Conservation (phyloP, 2,797 vertebrate species). For the Chlorospingus flavigularis region DNA sequence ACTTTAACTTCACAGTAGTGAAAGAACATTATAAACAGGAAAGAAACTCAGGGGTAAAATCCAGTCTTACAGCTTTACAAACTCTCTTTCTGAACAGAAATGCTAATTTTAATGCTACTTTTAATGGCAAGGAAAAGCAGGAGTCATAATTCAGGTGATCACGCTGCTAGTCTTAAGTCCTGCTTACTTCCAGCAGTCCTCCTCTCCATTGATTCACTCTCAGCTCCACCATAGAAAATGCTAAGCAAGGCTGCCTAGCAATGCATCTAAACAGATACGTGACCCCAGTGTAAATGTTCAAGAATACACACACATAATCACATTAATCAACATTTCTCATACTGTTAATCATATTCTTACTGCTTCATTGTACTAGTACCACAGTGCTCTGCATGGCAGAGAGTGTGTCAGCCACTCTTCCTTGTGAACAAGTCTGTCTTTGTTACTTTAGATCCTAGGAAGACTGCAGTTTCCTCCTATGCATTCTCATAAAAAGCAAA, state of each 20-base stretch:
- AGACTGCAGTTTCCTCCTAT: not conserved
- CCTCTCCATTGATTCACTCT: not conserved
- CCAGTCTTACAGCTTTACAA: not conserved
- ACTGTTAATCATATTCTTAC: not conserved
- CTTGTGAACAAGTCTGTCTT: not conserved
- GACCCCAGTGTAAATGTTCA: not conserved
- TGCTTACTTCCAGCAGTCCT: not conserved
- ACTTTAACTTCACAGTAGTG: not conserved
- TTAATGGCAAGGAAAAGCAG: not conserved
- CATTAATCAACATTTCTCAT: not conserved
- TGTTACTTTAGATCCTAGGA: not conserved
- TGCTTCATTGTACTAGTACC: not conserved
- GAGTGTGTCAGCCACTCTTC: not conserved
- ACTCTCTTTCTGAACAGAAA: not conserved
- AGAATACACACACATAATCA: not conserved
- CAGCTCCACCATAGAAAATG: not conserved
- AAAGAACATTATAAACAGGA: not conserved
- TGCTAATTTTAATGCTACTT: not conserved
- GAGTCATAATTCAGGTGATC: not conserved
- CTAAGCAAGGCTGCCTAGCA: not conserved
- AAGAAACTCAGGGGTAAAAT: not conserved
- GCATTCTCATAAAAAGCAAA: slow-evolving; percentile 1
- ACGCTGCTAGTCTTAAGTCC: not conserved
- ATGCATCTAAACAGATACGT: not conserved
- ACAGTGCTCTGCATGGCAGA: not conserved